Evolutionary conservation across 1,140 invertebrate species (phyloP), one percentile per base, ranked within the genome.

Genomic region (Drosophila repletoides): DNA sequence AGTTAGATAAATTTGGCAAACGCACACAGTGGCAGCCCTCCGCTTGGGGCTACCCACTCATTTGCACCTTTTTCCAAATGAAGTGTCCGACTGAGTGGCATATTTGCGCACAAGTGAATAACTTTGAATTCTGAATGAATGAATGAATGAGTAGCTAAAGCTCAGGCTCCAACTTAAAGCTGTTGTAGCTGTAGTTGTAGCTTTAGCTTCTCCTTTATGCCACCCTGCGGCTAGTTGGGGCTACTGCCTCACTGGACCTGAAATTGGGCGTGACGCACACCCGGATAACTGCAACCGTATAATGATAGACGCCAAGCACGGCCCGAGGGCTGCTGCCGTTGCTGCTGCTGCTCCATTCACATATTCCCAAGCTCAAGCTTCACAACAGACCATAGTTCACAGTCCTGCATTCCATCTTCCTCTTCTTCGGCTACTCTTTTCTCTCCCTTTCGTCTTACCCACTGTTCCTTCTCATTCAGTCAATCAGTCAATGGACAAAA

Each of bases 271-370:
- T 65, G 61, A 65, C 71, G 45, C 69, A 73, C 74, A 77, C 75
- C 72, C 83, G 49, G 75, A 74, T 49, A 88, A 88, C 66, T 88
- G 83, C 83, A 88, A 88, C 83, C 83, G 83, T 67, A 81, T 88
- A 88, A 88, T 88, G 74, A 88, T 87, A 88, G 77, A 69, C 68
- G 76, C 72, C 76, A 81, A 34, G 71, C 66, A 61, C 36, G 59
- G 58, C 75, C 71, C 45, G 53, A 55, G 76, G 76, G 59, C 74
- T 77, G 74, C 45, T 24, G 14, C 41, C 33, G 29, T 36, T 38
- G 24, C 36, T 40, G 6, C 36, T 40, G 51, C 51, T 34, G 10
- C 40, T 41, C 0, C 21, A 2, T 17, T 21, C 21, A 1, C 3
- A 10, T 10, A 6, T 1, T 5, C 6, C n/a, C n/a, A n/a, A n/a